Conservation (phyloP, 2,797 vertebrate genomes). For the Helicolenus hilgendorfi region DNA sequence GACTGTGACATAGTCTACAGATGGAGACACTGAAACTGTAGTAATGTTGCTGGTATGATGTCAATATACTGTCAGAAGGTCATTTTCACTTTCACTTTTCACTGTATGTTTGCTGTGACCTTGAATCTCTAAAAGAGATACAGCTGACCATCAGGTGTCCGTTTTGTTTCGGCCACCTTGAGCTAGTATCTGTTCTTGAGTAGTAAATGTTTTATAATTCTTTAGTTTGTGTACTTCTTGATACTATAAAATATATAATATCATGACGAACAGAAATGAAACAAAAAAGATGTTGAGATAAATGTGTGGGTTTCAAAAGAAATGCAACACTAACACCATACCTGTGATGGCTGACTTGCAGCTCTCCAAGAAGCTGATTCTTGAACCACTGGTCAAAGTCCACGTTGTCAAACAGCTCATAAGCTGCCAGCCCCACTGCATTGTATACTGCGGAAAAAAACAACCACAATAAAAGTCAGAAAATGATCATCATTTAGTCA, state of each 20-base stretch:
- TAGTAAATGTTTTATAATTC: not conserved
- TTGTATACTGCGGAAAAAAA: constrained; percentile 94
- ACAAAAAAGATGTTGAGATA: not conserved
- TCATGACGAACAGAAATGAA: not conserved
- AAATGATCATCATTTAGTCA: not conserved
- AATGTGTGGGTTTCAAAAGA: not conserved
- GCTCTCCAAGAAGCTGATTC: constrained; percentile 95
- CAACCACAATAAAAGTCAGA: constrained; percentile 1
- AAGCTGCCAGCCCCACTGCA: constrained; percentile 96
- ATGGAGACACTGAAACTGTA: too few species aligned
- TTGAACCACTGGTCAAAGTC: constrained; percentile 99
- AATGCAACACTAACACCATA: constrained; percentile 59
- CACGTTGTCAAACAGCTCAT: constrained; percentile 98
- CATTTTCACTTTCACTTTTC: too few species aligned
- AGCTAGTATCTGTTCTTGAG: not conserved
- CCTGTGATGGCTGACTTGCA: constrained; percentile 97
- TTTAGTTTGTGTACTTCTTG: not conserved
- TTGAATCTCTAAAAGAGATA: too few species aligned
- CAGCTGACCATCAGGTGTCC: not conserved
- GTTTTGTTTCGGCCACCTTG: not conserved
- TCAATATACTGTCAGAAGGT: too few species aligned
- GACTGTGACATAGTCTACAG: too few species aligned
- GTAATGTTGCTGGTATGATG: too few species aligned
- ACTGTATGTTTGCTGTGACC: too few species aligned
- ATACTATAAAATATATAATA: not conserved